Base-by-base conservation (phyloP, 2,113 vertebrate species). In the Psettodes erumei region DNA sequence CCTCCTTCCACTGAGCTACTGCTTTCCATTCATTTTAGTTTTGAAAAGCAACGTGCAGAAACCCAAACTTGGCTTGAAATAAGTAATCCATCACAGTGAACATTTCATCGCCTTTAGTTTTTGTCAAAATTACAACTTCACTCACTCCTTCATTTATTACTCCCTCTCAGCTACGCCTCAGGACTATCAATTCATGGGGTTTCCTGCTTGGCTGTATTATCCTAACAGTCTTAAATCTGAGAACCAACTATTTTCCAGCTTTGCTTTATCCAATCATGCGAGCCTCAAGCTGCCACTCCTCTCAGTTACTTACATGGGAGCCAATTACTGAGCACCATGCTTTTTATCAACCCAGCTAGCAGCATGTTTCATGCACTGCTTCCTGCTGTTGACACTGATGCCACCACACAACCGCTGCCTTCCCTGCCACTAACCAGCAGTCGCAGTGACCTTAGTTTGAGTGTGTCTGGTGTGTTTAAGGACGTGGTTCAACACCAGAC, bases 151-250 rank as follows among this genome's bases (percentile, higher is more conserved):
- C 50, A 83, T 86, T 77, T 77, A 83, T 77, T 83, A 55, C 69
- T 65, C 59, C 48, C 65, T 79, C 55, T 82, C 62, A 83, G 76
- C 87, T 48, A 45, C 21, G 84, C 61, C 81, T 85, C 48, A 42
- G 78, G 82, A 69, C 71, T 69, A 58, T 75, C 23, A 71, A 71
- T 66, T 79, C 75, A 73, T 27, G 21, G 55, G 43, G 48, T 71
- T 56, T 56, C 28, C 64, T 75, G 67, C 67, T 77, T 69, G 11
- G 6, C 59, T 74, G 47, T 40, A 19, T 71, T 74, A 54, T 61
- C 32, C 19, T 28, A 68, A 72, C 69, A 33, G 42, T 40, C 67
- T 82, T 30, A 77, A 73, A 69, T 84, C 50, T 11, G 48, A 75
- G 63, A 51, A 21, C 38, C 58, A 15, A 32, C 43, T 78, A 43